Conservation (phyloP, 2,888 invertebrate species). For the Xiphydria camelus region DNA sequence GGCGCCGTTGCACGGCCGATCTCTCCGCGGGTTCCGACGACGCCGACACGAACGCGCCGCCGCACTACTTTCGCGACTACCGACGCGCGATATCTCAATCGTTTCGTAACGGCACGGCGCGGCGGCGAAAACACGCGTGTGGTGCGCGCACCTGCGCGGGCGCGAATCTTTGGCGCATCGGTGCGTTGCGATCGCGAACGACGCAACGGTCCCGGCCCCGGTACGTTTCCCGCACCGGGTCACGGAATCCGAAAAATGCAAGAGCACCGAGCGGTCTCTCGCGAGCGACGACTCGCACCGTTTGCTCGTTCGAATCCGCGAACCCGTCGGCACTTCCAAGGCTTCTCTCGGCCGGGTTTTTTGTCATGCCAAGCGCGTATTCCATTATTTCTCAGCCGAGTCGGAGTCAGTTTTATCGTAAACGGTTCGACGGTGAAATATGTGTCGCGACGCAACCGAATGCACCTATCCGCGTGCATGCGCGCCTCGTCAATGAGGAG, state of each 20-base stretch:
- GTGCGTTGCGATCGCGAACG: no score
- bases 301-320: not conserved
- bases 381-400: slow-evolving; percentile 36
- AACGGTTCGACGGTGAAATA: slow-evolving; percentile 34
- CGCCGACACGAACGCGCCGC: no score
- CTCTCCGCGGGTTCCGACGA: no score
- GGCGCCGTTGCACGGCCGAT: no score
- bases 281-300: not conserved
- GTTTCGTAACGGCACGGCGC: not conserved
- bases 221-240: not conserved
- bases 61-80: no score
- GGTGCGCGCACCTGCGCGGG: no score
- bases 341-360: slow-evolving; percentile 25
- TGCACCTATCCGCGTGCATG: slow-evolving; percentile 13
- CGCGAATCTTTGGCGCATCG: no score
- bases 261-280: not conserved
- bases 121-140: no score
- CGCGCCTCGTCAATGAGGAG: not conserved
- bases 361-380: slow-evolving; percentile 36
- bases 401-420: slow-evolving; percentile 44
- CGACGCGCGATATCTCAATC: not conserved
- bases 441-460: slow-evolving; percentile 21
- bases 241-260: not conserved
- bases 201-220: no score
- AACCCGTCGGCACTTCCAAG: slow-evolving; percentile 28